Conservation (phyloP, 2,797 vertebrate species). For the Acanthiza pusilla region DNA sequence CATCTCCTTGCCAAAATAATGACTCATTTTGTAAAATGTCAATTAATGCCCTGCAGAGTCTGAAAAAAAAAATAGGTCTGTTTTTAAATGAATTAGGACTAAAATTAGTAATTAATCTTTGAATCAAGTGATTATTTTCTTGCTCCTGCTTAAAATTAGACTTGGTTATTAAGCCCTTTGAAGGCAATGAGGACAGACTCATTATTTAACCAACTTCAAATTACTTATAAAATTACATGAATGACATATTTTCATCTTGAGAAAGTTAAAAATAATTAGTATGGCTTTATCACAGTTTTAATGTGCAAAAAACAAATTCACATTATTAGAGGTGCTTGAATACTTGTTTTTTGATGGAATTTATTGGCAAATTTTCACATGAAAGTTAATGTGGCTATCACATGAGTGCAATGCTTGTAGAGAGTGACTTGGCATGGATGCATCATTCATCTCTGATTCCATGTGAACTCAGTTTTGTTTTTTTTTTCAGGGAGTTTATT, state of each 20-base stretch:
- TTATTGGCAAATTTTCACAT: neutral
- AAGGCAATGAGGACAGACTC: constrained; percentile 15
- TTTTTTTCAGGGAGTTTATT: neutral
- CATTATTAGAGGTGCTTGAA: neutral
- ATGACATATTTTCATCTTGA: constrained; percentile 21
- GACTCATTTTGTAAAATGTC: constrained; percentile 6
- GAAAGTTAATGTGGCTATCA: neutral
- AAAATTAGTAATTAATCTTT: constrained; percentile 49
- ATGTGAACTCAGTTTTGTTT: neutral
- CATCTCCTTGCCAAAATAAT: neutral
- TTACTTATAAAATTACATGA: constrained; percentile 31
- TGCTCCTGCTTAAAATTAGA: constrained; percentile 56
- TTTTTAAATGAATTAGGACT: constrained; percentile 39
- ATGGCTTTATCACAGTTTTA: constrained; percentile 25
- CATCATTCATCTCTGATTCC: neutral
- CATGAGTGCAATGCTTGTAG: neutral
- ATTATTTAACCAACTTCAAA: constrained; percentile 61
- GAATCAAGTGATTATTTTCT: constrained; percentile 47
- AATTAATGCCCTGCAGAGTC: constrained; percentile 16
- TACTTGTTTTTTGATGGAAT: neutral
- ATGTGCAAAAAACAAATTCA: constrained; percentile 30
- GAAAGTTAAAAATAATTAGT: constrained; percentile 58
- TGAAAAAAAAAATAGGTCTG: neutral
- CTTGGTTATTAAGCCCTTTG: constrained; percentile 34
- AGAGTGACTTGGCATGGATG: neutral